A percentile compares a stretch with the other conserved stretches of the same genome.
Conservation (phyloP, 1,140 invertebrate species). For the Zaprionus tsacasi region DNA sequence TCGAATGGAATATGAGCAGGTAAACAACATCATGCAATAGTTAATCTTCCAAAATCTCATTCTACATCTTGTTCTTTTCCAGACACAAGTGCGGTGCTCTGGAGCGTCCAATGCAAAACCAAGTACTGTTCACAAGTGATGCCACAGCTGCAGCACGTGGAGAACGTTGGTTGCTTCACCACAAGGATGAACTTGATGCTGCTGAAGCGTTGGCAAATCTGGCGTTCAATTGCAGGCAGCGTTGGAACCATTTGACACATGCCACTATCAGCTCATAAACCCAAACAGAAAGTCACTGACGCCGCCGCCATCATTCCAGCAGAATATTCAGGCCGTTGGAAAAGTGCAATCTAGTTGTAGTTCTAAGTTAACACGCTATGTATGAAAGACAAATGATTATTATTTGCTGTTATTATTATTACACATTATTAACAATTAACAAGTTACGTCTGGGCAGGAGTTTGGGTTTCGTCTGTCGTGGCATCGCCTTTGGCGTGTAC, state of each 20-base stretch:
- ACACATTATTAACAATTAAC: constrained; percentile 37
- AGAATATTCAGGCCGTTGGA: constrained; percentile 65
- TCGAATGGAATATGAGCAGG: constrained; percentile 86
- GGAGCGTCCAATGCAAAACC: constrained; percentile 34
- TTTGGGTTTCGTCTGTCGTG: constrained; percentile 35
- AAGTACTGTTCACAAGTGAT: constrained; percentile 58
- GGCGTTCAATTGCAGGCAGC: constrained; percentile 79
- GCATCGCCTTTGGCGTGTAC: constrained; percentile 83
- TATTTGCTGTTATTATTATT: constrained; percentile 50
- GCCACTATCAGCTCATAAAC: constrained; percentile 67
- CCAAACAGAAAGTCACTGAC: constrained; percentile 38
- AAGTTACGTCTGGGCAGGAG: constrained; percentile 29
- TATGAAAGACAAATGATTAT: constrained; percentile 65
- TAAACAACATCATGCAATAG: constrained; percentile 13
- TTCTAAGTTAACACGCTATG: constrained; percentile 51
- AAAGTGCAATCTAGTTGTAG: constrained; percentile 83
- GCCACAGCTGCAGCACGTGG: constrained; percentile 44
- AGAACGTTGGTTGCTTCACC: constrained; percentile 84
- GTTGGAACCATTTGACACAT: constrained; percentile 49
- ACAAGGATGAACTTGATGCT: constrained; percentile 89
- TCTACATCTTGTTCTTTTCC: not conserved
- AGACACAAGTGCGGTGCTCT: constrained; percentile 52
- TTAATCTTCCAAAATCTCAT: not conserved
- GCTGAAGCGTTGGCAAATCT: constrained; percentile 87
- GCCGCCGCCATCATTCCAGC: constrained; percentile 72